A percentile compares a stretch with the other conserved stretches of the same genome.
phyloP scores from a whole-genome alignment of 2,797 vertebrate genomes.

The Squalus acanthias region DNA sequence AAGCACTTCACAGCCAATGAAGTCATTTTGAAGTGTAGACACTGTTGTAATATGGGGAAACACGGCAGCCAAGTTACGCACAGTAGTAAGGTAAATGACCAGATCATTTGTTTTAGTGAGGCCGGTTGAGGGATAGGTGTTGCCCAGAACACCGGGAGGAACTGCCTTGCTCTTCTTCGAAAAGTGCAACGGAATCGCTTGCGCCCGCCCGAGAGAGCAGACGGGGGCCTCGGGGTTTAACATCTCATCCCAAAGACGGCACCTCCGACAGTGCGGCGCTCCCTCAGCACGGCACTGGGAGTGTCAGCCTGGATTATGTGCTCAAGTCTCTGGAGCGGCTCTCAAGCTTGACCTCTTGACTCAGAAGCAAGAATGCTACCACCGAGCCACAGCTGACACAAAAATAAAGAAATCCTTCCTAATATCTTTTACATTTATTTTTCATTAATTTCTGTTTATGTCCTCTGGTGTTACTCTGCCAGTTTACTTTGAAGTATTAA shows the following conservation, averaged over 20 bases:
- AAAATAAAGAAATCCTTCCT: not conserved
- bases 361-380: not conserved
- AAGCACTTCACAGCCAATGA: no score
- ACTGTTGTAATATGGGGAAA: not conserved
- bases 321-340: not conserved
- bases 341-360: not conserved
- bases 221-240: not conserved
- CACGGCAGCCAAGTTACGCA: not conserved
- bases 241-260: not conserved
- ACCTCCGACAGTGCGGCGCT: not conserved
- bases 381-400: not conserved
- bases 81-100: no score
- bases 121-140: no score
- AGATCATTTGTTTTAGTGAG: not conserved
- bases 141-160: not conserved
- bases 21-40: no score
- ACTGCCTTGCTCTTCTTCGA: not conserved
- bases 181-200: not conserved
- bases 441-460: not conserved
- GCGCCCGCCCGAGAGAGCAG: not conserved
- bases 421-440: not conserved
- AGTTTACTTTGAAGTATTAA: not conserved
- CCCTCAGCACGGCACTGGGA: not conserved
- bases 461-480: not conserved
- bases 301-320: not conserved